These are phyloP conservation scores for Eristalinus aeneus DNA, from an alignment of 2,888 invertebrate species.

Conservation along the genomic window DNA sequence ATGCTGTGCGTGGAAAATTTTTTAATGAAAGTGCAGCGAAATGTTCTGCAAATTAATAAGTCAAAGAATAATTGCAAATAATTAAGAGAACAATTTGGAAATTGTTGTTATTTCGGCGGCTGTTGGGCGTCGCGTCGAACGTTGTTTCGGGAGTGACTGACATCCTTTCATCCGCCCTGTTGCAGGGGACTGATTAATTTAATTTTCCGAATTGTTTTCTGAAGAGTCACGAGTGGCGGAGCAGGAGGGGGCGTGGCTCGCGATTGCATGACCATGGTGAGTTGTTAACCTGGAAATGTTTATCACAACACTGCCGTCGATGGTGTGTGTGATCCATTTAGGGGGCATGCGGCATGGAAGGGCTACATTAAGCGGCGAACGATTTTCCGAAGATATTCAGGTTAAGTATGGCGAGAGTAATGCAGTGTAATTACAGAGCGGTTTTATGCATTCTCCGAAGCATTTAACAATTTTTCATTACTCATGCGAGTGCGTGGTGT, in stretches of 20 bases:
- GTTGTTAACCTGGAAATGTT: conserved; percentile 1
- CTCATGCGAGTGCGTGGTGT: background rate
- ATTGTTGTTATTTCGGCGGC: background rate
- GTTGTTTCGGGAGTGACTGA: background rate
- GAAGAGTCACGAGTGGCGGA: background rate
- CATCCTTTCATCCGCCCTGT: background rate
- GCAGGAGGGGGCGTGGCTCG: background rate
- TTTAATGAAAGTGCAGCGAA: conserved; percentile 4
- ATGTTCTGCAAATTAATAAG: conserved; percentile 2
- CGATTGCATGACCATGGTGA: background rate
- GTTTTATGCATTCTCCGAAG: background rate
- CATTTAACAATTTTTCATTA: background rate
- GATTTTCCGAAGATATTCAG: background rate
- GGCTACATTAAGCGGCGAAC: background rate
- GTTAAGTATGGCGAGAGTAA: background rate
- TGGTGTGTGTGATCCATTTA: background rate
- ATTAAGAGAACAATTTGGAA: conserved; percentile 31
- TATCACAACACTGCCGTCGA: background rate
- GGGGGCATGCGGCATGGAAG: background rate
- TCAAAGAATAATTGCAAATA: conserved; percentile 27
- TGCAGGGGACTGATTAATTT: conserved; percentile 9
- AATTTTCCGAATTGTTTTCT: conserved; percentile 17
- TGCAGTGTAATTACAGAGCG: background rate
- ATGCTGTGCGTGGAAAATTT: background rate
- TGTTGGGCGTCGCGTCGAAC: background rate